Conservation (phyloP, 1,140 invertebrate species). For the Lysiphlebus fabarum region DNA sequence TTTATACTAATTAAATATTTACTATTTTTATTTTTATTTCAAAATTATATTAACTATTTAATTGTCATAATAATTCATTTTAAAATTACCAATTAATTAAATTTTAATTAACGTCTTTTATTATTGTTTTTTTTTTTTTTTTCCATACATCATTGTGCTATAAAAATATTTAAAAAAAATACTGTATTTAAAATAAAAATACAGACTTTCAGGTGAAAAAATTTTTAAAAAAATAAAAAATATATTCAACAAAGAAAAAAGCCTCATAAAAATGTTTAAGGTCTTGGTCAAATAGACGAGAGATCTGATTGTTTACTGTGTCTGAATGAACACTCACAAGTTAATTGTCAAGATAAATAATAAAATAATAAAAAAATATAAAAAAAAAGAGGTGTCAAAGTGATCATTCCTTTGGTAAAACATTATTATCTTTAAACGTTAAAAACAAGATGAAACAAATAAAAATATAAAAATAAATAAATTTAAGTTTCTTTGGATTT, state of each 20-base stretch:
- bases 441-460: neutral
- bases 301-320: constrained; percentile 34
- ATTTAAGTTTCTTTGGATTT: neutral
- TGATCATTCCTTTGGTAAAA: constrained; percentile 12
- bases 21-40: too few relatives aligned
- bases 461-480: neutral
- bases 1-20: too few relatives aligned
- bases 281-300: constrained; percentile 36
- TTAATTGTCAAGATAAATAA: constrained; percentile 36
- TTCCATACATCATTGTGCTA: too few relatives aligned
- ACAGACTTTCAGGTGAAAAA: neutral
- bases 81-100: too few relatives aligned
- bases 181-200: neutral
- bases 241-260: constrained; percentile 19
- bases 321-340: constrained; percentile 26
- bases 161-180: neutral
- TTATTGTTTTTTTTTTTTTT: too few relatives aligned
- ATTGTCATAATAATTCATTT: too few relatives aligned
- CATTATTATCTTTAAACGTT: too few relatives aligned
- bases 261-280: constrained; percentile 34
- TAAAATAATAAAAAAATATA: too few relatives aligned
- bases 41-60: too few relatives aligned
- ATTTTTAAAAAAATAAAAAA: neutral
- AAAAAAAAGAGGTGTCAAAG: constrained; percentile 17
- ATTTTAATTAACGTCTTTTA: too few relatives aligned